Conservation (phyloP, 2,888 invertebrate species). For the Drosophila acutilabella region DNA sequence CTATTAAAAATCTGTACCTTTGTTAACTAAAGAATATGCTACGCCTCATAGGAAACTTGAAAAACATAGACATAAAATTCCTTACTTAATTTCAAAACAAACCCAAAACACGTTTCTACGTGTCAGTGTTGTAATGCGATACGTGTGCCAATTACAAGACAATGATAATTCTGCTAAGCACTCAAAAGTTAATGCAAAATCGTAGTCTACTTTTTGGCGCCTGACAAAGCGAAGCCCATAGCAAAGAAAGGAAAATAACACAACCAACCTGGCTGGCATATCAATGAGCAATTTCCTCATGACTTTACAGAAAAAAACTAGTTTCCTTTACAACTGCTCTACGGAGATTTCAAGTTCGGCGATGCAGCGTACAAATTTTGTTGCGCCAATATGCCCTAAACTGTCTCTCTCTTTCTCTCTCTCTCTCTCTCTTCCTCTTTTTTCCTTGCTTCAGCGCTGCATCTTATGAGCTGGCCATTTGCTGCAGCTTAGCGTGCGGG, state of each 20-base stretch:
- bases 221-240: conserved; percentile 4
- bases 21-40: too few species aligned
- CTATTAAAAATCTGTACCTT: too few species aligned
- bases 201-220: conserved; percentile 32
- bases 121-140: conserved; percentile 38
- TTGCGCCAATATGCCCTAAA: conserved; percentile 11
- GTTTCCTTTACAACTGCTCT: conserved; percentile 42
- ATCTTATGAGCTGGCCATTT: conserved; percentile 45
- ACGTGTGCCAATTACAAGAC: conserved; percentile 58
- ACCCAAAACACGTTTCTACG: conserved; percentile 36
- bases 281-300: conserved; percentile 41
- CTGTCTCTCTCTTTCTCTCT: not conserved
- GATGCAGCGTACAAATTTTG: conserved; percentile 10
- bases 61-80: too few species aligned
- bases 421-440: not conserved
- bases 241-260: not conserved
- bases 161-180: conserved; percentile 47
- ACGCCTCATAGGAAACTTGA: too few species aligned
- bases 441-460: conserved; percentile 31
- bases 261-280: conserved; percentile 39
- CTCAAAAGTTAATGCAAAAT: conserved; percentile 19
- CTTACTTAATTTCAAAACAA: not conserved
- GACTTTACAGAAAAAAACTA: conserved; percentile 20
- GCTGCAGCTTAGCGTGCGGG: conserved; percentile 42
- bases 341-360: conserved; percentile 6